Conservation (phyloP, 2,797 vertebrate genomes). For the Arnoldichthys spilopterus region DNA sequence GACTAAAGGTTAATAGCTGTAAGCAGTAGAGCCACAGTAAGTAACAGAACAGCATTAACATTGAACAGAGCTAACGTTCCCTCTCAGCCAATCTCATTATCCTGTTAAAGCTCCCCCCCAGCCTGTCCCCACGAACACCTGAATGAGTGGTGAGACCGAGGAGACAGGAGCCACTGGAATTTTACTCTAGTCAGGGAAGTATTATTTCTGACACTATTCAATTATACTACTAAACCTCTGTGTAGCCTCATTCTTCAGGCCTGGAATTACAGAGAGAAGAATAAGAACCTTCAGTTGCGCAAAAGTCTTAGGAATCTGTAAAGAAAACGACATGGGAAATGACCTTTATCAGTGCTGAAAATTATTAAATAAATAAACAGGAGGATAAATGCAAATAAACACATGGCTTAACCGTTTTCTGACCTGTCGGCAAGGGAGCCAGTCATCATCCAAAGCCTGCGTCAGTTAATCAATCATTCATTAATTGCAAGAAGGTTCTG, state of each 20-base stretch:
- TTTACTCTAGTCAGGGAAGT: not conserved
- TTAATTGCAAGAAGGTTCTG: too few relatives aligned
- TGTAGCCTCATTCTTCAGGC: not conserved
- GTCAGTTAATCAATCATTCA: too few relatives aligned
- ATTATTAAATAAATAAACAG: too few relatives aligned
- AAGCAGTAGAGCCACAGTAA: not conserved
- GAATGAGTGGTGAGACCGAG: not conserved
- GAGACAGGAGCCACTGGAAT: constrained; percentile 5
- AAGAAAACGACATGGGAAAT: too few relatives aligned
- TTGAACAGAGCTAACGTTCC: constrained; percentile 21
- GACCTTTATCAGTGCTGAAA: too few relatives aligned
- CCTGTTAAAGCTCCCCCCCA: constrained; percentile 8
- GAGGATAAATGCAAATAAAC: too few relatives aligned
- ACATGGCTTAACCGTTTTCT: too few relatives aligned
- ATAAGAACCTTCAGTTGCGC: not conserved
- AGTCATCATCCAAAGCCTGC: too few relatives aligned
- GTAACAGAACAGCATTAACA: not conserved
- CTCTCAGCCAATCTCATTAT: constrained; percentile 20
- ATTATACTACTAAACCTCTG: not conserved
- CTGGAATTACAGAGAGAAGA: not conserved
- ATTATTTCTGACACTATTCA: not conserved
- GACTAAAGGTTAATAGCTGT: constrained; percentile 29
- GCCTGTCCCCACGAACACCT: not conserved
- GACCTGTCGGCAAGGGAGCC: too few relatives aligned
- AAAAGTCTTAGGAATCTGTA: too few relatives aligned